Conservation (phyloP, 2,797 vertebrate species). For the Pelobates cultripes region DNA sequence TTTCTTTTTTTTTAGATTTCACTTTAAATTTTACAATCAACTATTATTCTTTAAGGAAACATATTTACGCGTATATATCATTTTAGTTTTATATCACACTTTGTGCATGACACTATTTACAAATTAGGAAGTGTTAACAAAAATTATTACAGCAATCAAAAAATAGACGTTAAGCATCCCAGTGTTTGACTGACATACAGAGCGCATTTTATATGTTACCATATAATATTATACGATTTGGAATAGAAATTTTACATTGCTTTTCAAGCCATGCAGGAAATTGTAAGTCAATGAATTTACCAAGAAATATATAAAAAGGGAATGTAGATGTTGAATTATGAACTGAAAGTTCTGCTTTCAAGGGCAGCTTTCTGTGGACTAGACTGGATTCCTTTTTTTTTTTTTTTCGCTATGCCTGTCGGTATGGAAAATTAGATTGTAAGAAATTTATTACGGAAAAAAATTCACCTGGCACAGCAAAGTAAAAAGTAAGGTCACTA, state of each 20-base stretch:
- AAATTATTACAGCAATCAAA: conserved; percentile 18
- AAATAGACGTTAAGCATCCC: conserved; percentile 41
- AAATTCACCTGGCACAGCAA: conserved; percentile 55
- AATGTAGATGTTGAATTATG: conserved; percentile 51
- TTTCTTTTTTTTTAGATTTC: too few relatives aligned
- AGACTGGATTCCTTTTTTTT: conserved; percentile 49
- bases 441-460: conserved; percentile 55
- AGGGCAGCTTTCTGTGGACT: conserved; percentile 50
- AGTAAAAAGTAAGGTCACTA: conserved; percentile 57
- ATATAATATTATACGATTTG: conserved; percentile 47
- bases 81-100: too few relatives aligned
- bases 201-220: conserved; percentile 37
- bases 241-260: conserved; percentile 50
- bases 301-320: conserved; percentile 49
- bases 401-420: conserved; percentile 50
- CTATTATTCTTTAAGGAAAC: too few relatives aligned
- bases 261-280: conserved; percentile 48
- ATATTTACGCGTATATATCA: too few relatives aligned
- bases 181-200: conserved; percentile 17
- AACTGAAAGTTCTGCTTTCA: conserved; percentile 52
- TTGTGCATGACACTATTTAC: too few relatives aligned
- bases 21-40: too few relatives aligned
- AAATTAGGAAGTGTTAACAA: too few relatives aligned
- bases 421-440: conserved; percentile 56
- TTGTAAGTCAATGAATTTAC: conserved; percentile 50